Base-by-base conservation (phyloP, 1,140 invertebrate species). In the Grapholita molesta region DNA sequence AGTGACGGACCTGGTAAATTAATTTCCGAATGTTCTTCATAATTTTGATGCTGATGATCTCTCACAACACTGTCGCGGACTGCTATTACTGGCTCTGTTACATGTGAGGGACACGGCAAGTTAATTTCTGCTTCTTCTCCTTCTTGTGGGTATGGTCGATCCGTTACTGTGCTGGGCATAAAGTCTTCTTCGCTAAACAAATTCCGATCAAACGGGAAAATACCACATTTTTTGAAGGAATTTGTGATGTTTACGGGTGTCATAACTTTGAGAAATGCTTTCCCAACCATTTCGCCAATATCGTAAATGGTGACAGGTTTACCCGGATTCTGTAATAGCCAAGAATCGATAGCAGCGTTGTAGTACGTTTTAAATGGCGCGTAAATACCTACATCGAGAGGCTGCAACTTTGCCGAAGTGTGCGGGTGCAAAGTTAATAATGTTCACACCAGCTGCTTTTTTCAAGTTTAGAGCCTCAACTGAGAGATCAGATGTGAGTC, bases 391-490 rank as follows among this genome's bases (percentile, higher is more conserved):
- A 80, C 70, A 76, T 92, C 90, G 5, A 93, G 70, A 12, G 91
- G 91, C 70, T 93, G 91, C 15, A 93, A 64, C 69, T 84, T 88
- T 66, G 88, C 76, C 24, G 77, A 80, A 23, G 76, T 84, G 67
- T 92, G 89, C 2, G 90, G 89, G 57, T 86, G 87, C 32, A 93
- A 76, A n/a, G 87, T 84, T 0, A 93, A 67, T n/a, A 85, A 42
- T 6, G 48, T 68, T 0, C n/a, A 89, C 71, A 1, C 77, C 80
- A 61, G 55, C 42, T 18, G 18, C 3, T 82, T 79, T 65, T 75
- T 75, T 70, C 3, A 79, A 71, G 28, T 84, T 64, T 52, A 88
- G 21, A 11, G 70, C 75, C 61, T 82, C 70, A n/a, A 88, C 55
- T 1, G 28, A 30, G 3, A 4, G 73, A 79, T 6, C n/a, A 84